Percentiles rank a stretch among this genome's conserved stretches.
Evolutionary conservation across 2,797 vertebrate species (phyloP).

Genomic region (Ispidina lecontei): DNA sequence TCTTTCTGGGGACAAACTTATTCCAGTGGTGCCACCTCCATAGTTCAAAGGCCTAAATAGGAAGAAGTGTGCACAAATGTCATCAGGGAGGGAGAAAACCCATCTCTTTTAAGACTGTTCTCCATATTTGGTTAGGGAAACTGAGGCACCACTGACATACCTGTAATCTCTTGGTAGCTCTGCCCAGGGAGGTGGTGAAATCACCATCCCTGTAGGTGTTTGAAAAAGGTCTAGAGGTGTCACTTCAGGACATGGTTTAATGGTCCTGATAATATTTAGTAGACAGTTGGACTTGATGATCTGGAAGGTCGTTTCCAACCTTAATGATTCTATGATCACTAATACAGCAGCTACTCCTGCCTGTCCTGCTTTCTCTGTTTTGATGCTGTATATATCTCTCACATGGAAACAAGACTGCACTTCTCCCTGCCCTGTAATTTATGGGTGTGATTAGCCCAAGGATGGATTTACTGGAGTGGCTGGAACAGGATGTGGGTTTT

Average conservation of each 20-base stretch:
- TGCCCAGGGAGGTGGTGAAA: background rate
- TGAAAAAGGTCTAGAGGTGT: too few relatives aligned
- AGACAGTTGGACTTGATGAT: too few relatives aligned
- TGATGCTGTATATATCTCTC: background rate
- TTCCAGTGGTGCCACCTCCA: background rate
- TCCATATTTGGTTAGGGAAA: background rate
- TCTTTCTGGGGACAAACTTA: background rate
- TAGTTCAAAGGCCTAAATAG: background rate
- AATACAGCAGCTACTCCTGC: background rate
- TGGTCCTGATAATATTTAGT: too few relatives aligned
- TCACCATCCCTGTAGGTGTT: too few relatives aligned
- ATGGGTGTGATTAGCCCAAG: background rate
- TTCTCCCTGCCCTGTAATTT: background rate
- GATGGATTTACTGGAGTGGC: constrained; percentile 15
- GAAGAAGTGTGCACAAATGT: background rate
- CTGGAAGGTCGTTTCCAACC: too few relatives aligned
- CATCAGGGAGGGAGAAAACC: background rate
- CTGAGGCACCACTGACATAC: background rate
- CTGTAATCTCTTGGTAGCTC: background rate
- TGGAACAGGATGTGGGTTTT: constrained; percentile 31
- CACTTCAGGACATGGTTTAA: too few relatives aligned
- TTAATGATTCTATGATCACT: background rate
- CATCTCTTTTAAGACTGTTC: background rate
- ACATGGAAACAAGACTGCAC: background rate
- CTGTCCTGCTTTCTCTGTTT: background rate